A percentile compares a stretch with the other conserved stretches of the same genome.
Conservation (phyloP, 2,113 vertebrate species). For the Globicephala melas region DNA sequence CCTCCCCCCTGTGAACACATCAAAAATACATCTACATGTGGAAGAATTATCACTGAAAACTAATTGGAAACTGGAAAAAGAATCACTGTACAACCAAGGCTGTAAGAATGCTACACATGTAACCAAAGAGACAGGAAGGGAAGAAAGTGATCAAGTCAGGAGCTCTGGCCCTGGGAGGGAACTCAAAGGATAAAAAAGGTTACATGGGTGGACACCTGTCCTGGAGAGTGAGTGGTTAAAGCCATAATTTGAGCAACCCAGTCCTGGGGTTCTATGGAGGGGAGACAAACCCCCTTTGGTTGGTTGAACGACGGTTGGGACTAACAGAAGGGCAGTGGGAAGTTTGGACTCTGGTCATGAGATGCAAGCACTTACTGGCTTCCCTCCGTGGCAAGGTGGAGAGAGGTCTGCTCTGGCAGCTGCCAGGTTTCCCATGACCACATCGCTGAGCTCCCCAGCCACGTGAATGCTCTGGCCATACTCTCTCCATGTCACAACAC, state of each 20-base stretch:
- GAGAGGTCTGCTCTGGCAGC: neutral
- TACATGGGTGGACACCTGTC: neutral
- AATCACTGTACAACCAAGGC: neutral
- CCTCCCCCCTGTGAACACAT: neutral
- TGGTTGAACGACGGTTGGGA: neutral
- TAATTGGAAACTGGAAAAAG: neutral
- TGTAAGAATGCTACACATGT: neutral
- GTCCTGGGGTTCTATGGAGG: neutral
- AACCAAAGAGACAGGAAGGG: neutral
- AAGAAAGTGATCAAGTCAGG: neutral
- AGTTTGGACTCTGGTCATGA: neutral
- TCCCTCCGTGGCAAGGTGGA: neutral
- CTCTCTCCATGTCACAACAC: neutral
- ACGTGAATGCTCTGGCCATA: neutral
- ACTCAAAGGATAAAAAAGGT: neutral
- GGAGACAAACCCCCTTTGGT: neutral
- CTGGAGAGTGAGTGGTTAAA: neutral
- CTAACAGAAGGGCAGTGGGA: neutral
- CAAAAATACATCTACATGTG: neutral
- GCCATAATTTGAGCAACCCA: neutral
- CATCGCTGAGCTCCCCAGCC: neutral
- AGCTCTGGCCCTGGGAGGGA: neutral
- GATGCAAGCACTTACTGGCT: neutral
- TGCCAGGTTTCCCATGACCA: no score
- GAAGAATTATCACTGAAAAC: neutral